Conservation (phyloP, 1,140 invertebrate species). For the Orussus abietinus region DNA sequence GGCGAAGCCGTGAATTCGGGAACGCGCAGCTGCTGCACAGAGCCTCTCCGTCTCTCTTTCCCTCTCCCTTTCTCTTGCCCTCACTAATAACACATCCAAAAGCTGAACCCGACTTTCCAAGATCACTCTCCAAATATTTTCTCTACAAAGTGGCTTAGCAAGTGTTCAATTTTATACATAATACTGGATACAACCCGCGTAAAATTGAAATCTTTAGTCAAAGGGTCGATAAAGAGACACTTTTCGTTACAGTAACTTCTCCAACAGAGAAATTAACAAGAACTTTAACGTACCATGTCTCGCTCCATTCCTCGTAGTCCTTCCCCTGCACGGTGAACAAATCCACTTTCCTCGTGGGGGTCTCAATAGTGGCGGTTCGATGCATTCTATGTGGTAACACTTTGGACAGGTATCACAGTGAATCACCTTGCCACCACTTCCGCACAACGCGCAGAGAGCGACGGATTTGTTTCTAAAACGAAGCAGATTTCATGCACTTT, state of each 20-base stretch:
- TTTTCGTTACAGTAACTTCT: no score
- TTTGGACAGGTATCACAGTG: slow-evolving; percentile 58
- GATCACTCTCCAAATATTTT: no score
- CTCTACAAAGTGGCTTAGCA: no score
- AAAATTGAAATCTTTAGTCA: no score
- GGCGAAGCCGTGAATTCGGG: slow-evolving; percentile 57
- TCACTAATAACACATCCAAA: slow-evolving; percentile 50
- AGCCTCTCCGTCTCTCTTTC: slow-evolving; percentile 49
- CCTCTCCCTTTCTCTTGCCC: slow-evolving; percentile 50
- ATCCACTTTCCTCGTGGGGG: slow-evolving; percentile 60
- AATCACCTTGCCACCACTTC: slow-evolving; percentile 54
- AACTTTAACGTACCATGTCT: no score
- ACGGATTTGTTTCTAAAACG: slow-evolving; percentile 23
- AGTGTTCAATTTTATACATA: no score
- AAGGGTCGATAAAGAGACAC: no score
- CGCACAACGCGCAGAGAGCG: slow-evolving; percentile 35
- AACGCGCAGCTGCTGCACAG: slow-evolving; percentile 55
- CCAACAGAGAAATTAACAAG: no score
- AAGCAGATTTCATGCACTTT: no score
- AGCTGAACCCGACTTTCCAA: slow-evolving; percentile 40
- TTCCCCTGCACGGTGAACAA: no score
- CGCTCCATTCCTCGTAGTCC: no score
- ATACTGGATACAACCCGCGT: no score
- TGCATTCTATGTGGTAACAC: slow-evolving; percentile 59
- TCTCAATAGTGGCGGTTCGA: slow-evolving; percentile 58